Evolutionary conservation across 2,797 vertebrate species (phyloP).

Genomic region (Dipus sagitta): DNA sequence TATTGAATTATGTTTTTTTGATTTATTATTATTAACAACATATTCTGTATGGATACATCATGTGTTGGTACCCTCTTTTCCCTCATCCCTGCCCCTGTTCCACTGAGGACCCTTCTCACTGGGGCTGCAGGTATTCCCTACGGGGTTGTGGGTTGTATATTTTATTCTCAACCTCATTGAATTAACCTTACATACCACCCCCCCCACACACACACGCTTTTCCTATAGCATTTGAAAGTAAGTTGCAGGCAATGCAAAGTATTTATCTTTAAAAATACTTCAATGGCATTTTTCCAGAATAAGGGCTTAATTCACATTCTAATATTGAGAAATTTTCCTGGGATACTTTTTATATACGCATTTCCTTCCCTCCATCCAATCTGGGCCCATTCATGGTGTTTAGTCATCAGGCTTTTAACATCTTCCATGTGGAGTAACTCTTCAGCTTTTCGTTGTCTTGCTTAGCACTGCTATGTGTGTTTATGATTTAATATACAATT

Average conservation of each 20-base stretch:
- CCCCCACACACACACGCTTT: not conserved
- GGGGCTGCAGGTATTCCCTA: too few relatives aligned
- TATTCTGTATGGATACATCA: too few relatives aligned
- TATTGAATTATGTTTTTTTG: not conserved
- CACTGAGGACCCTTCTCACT: too few relatives aligned
- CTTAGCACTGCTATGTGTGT: not conserved
- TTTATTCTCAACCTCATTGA: constrained; percentile 21
- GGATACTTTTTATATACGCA: not conserved
- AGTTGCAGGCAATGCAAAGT: not conserved
- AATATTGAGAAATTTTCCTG: not conserved
- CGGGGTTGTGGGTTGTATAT: too few relatives aligned
- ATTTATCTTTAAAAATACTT: not conserved
- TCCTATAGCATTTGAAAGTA: not conserved
- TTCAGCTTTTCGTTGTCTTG: constrained; percentile 35
- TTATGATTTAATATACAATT: not conserved
- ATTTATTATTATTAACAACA: too few relatives aligned
- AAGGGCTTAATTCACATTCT: not conserved
- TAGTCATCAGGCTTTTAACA: not conserved
- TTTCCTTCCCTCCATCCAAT: not conserved
- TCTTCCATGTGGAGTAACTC: not conserved
- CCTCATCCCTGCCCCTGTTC: too few relatives aligned
- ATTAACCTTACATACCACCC: not conserved
- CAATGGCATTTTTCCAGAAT: constrained; percentile 13
- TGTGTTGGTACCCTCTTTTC: too few relatives aligned
- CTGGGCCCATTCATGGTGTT: not conserved